These are phyloP conservation scores for Dysdera silvatica DNA, from an alignment of 1,140 invertebrate genomes.

Conservation along the genomic window DNA sequence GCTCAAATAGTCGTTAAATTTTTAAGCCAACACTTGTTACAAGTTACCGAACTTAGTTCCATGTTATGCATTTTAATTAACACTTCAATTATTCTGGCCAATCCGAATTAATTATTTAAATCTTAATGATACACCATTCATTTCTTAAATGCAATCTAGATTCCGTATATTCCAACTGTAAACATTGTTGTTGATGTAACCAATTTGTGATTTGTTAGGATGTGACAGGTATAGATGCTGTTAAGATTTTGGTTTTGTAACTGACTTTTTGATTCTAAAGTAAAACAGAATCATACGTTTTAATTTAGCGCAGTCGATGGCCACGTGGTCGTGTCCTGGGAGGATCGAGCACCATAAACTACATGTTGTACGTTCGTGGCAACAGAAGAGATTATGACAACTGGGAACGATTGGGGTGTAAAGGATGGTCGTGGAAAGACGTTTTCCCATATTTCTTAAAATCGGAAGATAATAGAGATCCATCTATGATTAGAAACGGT, in stretches of 20 bases:
- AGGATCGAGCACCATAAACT: slow-evolving; percentile 82
- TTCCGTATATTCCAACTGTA: too few species aligned
- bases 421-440: slow-evolving; percentile 82
- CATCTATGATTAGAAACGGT: slow-evolving; percentile 61
- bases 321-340: slow-evolving; percentile 71
- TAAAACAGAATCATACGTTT: not conserved
- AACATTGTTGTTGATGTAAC: too few species aligned
- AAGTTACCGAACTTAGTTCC: too few species aligned
- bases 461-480: slow-evolving; percentile 80
- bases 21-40: too few species aligned
- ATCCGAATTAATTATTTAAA: too few species aligned
- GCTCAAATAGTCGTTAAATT: too few species aligned
- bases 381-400: slow-evolving; percentile 87
- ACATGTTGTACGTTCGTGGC: slow-evolving; percentile 93
- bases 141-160: too few species aligned
- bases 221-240: too few species aligned
- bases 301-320: slow-evolving; percentile 67
- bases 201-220: too few species aligned
- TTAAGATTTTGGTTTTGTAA: not conserved
- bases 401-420: slow-evolving; percentile 84
- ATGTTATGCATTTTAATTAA: too few species aligned
- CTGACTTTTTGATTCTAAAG: not conserved
- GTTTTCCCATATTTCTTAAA: slow-evolving; percentile 82
- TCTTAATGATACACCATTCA: too few species aligned
- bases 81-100: too few species aligned